Conservation (phyloP, 2,113 vertebrate genomes). For the Bubo scandiacus region DNA sequence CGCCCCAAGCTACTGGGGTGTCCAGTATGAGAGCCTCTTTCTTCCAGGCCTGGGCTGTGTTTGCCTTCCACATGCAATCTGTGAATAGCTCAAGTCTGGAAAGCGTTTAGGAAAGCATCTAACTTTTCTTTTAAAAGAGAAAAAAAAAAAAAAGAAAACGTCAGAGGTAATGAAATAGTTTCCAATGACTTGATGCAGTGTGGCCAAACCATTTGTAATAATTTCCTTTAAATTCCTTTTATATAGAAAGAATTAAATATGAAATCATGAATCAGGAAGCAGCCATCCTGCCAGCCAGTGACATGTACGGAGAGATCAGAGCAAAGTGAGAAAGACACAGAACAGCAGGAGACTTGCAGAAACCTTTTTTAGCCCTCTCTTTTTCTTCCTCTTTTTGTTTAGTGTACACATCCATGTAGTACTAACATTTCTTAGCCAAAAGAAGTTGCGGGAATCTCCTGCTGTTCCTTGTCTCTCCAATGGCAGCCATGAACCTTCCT, state of each 20-base stretch:
- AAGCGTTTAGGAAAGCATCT: conserved; percentile 20
- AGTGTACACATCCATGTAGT: conserved; percentile 21
- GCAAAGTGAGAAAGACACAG: conserved; percentile 52
- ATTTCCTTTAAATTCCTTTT: conserved; percentile 56
- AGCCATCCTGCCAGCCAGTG: conserved; percentile 44
- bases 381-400: conserved; percentile 57
- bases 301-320: conserved; percentile 51
- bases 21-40: conserved; percentile 41
- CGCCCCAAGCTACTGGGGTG: background rate
- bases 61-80: conserved; percentile 15
- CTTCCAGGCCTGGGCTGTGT: conserved; percentile 26
- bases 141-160: background rate
- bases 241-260: conserved; percentile 51
- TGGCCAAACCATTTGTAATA: conserved; percentile 43
- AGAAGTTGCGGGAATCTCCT: conserved; percentile 20
- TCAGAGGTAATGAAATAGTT: conserved; percentile 42
- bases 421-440: conserved; percentile 49
- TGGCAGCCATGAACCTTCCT: conserved; percentile 36
- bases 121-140: conserved; percentile 4
- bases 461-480: conserved; percentile 6
- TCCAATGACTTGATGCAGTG: conserved; percentile 24
- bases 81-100: conserved; percentile 38
- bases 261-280: conserved; percentile 54
- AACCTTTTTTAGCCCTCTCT: conserved; percentile 22
- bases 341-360: conserved; percentile 50